Conservation (phyloP, 92 coral and sea anemone genomes). For the Bergia sp. region DNA sequence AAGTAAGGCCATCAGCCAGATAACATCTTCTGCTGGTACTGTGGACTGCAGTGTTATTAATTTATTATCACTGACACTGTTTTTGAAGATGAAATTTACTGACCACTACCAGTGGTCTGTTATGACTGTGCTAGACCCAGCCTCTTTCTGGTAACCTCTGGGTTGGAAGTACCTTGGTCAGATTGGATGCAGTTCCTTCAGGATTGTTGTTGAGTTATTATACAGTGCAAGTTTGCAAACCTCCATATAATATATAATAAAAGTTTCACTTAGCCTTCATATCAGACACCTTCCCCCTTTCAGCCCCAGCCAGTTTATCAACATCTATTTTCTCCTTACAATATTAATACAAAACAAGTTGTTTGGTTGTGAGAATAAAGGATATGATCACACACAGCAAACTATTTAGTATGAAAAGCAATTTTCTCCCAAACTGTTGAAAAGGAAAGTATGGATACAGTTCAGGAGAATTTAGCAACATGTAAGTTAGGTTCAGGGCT, state of each 20-base stretch:
- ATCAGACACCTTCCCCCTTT: not conserved
- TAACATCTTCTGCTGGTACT: not conserved
- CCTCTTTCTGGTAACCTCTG: no score
- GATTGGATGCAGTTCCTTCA: not conserved
- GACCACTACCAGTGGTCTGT: not conserved
- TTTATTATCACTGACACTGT: not conserved
- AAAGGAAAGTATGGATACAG: no score
- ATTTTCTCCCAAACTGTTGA: no score
- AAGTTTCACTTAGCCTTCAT: not conserved
- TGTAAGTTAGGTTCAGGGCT: no score
- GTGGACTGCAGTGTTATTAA: not conserved
- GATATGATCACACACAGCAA: no score
- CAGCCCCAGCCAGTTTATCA: no score
- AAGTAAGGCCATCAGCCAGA: not conserved
- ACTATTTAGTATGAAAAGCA: no score
- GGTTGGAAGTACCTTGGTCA: not conserved
- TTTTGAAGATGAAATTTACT: not conserved
- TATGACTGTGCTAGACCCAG: not conserved
- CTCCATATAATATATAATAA: not conserved
- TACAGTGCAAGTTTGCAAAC: not conserved
- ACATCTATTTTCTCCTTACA: no score
- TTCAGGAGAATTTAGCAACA: no score
- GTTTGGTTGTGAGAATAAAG: no score
- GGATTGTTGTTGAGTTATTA: not conserved
- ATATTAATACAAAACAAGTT: no score